phyloP scores from a whole-genome alignment of 2,888 invertebrate genomes.

The Chironomus tentans region DNA sequence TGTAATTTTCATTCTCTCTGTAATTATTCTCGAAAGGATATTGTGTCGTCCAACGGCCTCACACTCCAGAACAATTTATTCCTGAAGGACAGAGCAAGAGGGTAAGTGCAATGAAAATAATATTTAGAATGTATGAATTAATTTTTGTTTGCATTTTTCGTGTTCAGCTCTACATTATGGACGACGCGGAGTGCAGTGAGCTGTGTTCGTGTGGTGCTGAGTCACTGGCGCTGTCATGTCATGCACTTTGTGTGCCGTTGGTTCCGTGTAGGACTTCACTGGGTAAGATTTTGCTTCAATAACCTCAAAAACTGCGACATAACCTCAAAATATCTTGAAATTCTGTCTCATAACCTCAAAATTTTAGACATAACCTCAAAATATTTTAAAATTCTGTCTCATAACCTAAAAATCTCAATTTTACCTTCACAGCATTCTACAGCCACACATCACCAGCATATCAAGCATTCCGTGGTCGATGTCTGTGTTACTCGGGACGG shows the following conservation, averaged over 20 bases:
- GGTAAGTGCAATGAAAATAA: constrained; percentile 48
- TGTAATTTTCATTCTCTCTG: neutral
- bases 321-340: neutral
- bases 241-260: constrained; percentile 78
- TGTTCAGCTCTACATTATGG: constrained; percentile 67
- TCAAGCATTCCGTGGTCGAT: constrained; percentile 79
- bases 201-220: constrained; percentile 76
- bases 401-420: neutral
- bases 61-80: constrained; percentile 74
- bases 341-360: neutral
- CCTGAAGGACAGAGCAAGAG: constrained; percentile 77
- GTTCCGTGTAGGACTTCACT: constrained; percentile 80
- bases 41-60: constrained; percentile 75
- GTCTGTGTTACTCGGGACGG: constrained; percentile 83
- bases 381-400: neutral
- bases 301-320: neutral
- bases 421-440: constrained; percentile 56
- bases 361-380: neutral
- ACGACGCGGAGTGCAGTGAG: constrained; percentile 83
- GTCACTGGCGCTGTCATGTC: constrained; percentile 63
- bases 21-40: constrained; percentile 49
- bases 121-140: neutral
- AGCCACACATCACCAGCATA: constrained; percentile 85
- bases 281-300: neutral
- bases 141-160: neutral